Base-by-base conservation (phyloP, 2,113 vertebrate species). In the Scomber scombrus region DNA sequence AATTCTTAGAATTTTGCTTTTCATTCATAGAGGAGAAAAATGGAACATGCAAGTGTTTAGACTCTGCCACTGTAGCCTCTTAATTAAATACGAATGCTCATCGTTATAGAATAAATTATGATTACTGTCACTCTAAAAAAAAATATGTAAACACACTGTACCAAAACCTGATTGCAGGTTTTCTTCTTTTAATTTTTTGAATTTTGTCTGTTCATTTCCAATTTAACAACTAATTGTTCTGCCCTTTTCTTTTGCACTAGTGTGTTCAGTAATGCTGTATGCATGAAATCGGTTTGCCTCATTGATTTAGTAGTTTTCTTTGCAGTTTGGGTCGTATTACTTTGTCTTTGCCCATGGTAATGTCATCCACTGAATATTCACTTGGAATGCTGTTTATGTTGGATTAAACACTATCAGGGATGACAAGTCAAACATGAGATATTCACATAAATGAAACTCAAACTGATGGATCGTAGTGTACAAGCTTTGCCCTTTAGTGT, bases 281-380 rank as follows among this genome's bases (percentile, higher is more conserved):
- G 52, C 11, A 46, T 76, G 15, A 29, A 55, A 60, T 63, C 7
- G 29, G 18, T 64, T 61, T 65, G 66, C 46, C 56, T 61, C 65
- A 26, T 15, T 46, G 19, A 51, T 58, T n/a, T 31, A 7, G 8
- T 64, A 62, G 11, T 80, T 72, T 69, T 67, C 12, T 56, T 55
- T 71, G 51, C 51, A 65, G 45, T 88, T 87, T 40, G 73, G 76
- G 79, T 91, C 56, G 73, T 80, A 46, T 62, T 85, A 21, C 61
- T 82, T 81, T 91, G 92, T 73, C 92, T 92, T 94, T 95, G 94
- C 92, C 93, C 18, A 8, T 78, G 92, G 93, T 91, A 91, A 93
- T 69, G 89, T 87, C 87, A 86, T 90, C 78, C 80, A 40, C 77
- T 64, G 73, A 75, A 31, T 81, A 55, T 75, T 88, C 84, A 76